phyloP scores from a whole-genome alignment of 2,113 vertebrate species.

The Salvelinus sp. region DNA sequence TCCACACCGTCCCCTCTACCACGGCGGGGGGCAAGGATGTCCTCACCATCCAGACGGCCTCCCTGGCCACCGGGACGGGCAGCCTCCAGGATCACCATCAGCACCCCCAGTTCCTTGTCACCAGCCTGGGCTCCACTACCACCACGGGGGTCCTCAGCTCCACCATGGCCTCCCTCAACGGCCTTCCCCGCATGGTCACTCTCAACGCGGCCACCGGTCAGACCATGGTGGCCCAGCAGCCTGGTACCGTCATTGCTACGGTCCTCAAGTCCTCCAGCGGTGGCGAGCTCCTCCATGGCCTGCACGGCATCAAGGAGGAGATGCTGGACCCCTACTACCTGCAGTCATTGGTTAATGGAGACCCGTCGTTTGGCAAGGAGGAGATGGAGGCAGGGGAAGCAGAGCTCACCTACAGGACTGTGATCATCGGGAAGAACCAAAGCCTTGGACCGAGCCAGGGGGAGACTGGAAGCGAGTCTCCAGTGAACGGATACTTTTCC shows the following conservation, averaged over 20 bases:
- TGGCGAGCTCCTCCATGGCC: conserved; percentile 61
- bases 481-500: conserved; percentile 72
- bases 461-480: conserved; percentile 35
- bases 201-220: conserved; percentile 72
- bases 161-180: conserved; percentile 59
- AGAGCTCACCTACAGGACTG: conserved; percentile 78
- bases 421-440: conserved; percentile 72
- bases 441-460: conserved; percentile 49
- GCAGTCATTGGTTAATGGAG: conserved; percentile 77
- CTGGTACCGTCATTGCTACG: conserved; percentile 84
- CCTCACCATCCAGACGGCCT: conserved; percentile 79
- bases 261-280: conserved; percentile 75
- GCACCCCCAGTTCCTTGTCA: conserved; percentile 74
- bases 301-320: conserved; percentile 78
- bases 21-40: conserved; percentile 73
- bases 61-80: conserved; percentile 65
- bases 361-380: conserved; percentile 58
- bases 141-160: conserved; percentile 63
- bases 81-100: conserved; percentile 70
- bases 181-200: conserved; percentile 71
- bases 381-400: conserved; percentile 63
- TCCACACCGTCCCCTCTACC: conserved; percentile 75
- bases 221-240: conserved; percentile 75
- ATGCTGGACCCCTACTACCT: conserved; percentile 78
- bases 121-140: conserved; percentile 66